Evolutionary conservation across 2,888 invertebrate species (phyloP).

Genomic region (Cancer borealis): DNA sequence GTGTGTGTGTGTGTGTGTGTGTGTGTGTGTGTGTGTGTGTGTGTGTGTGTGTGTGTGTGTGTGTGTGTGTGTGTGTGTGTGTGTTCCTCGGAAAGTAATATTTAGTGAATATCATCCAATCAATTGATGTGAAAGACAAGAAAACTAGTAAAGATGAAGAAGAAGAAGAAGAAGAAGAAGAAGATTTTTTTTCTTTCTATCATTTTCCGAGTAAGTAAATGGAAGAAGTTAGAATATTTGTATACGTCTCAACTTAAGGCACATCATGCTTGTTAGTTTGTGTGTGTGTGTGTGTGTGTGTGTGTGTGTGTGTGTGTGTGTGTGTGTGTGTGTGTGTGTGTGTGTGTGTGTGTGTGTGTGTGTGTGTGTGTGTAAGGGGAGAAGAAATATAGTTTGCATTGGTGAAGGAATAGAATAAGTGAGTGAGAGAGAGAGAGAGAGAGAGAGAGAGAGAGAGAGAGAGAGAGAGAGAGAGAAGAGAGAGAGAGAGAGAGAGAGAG

Average conservation of each 20-base stretch:
- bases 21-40: not conserved
- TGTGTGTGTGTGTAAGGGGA: not conserved
- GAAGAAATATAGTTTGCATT: too few species aligned
- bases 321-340: slow-evolving; percentile 27
- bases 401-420: not conserved
- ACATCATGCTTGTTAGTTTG: not conserved
- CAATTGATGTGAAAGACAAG: not conserved
- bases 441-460: not conserved
- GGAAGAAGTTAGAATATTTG: slow-evolving; percentile 7
- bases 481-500: not conserved
- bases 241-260: slow-evolving; percentile 38
- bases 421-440: not conserved
- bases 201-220: not conserved
- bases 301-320: not conserved
- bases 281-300: slow-evolving; percentile 20
- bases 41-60: not conserved
- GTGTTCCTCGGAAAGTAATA: not conserved
- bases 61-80: not conserved
- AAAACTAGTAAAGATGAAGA: not conserved
- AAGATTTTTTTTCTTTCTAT: not conserved
- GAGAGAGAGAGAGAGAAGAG: not conserved
- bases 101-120: not conserved
- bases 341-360: slow-evolving; percentile 26
- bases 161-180: not conserved
- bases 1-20: not conserved